phyloP scores from a whole-genome alignment of 1,140 invertebrate genomes.

The Paralvinella palmiformis region DNA sequence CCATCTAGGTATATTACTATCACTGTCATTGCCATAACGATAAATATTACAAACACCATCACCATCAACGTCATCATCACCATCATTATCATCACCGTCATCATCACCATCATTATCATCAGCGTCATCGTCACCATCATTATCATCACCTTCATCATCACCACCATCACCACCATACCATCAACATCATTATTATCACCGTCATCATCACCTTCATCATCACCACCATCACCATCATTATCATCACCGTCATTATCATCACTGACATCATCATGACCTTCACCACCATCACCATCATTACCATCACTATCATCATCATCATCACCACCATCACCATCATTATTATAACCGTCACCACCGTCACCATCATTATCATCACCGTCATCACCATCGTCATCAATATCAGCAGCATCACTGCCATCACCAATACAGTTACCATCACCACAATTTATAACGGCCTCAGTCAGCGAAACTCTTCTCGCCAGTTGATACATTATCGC shows the following conservation, averaged over 20 bases:
- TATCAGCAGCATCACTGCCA: no score
- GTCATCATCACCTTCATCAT: no score
- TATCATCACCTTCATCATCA: no score
- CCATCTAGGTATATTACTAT: no score
- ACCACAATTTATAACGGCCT: no score
- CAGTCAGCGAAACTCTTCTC: no score
- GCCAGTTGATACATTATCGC: no score
- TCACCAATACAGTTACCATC: no score
- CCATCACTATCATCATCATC: background rate
- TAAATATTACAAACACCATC: background rate
- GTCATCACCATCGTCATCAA: background rate
- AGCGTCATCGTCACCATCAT: no score
- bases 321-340: background rate
- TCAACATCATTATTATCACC: no score
- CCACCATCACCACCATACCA: no score
- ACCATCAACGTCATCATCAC: slow-evolving; percentile 11
- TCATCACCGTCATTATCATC: background rate
- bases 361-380: background rate
- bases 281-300: background rate
- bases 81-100: slow-evolving; percentile 11
- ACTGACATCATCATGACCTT: background rate
- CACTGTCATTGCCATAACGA: background rate
- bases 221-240: slow-evolving; percentile 13
- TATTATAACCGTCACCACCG: no score
- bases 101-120: slow-evolving; percentile 10